phyloP scores from a whole-genome alignment of 2,113 vertebrate species.

The Pedetes capensis region DNA sequence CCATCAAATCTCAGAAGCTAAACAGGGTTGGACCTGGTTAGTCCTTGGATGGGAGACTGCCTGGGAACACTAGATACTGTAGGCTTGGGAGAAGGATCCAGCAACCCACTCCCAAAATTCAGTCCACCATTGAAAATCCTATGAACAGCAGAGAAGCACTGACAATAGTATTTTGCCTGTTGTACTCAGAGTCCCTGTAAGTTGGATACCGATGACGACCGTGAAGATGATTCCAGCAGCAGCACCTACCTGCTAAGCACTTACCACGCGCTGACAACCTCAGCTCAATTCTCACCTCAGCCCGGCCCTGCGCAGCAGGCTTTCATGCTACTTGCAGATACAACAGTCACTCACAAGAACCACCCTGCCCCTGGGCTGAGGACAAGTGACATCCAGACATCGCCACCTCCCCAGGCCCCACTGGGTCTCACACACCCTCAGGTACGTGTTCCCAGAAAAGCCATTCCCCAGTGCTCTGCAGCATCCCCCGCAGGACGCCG shows the following conservation, averaged over 20 bases:
- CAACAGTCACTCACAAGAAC: not conserved
- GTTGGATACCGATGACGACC: too few relatives aligned
- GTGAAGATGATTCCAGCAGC: rapidly evolving
- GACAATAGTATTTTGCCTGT: too few relatives aligned
- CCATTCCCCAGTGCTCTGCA: not conserved
- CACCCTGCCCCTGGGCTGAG: rapidly evolving
- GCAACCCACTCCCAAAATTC: too few relatives aligned
- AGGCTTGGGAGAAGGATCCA: too few relatives aligned
- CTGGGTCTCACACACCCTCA: not conserved
- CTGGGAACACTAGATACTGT: too few relatives aligned
- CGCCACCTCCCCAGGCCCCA: not conserved
- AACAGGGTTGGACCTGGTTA: too few relatives aligned
- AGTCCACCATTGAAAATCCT: too few relatives aligned
- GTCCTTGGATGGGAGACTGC: too few relatives aligned
- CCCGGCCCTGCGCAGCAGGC: rapidly evolving
- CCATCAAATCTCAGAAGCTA: too few relatives aligned
- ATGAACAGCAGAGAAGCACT: too few relatives aligned
- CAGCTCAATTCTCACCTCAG: not conserved
- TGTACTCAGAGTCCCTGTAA: too few relatives aligned
- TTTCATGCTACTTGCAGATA: not conserved
- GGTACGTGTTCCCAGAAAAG: rapidly evolving
- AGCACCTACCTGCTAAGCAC: rapidly evolving
- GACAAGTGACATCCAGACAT: not conserved
- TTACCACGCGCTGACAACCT: rapidly evolving
- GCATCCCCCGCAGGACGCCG: rapidly evolving